Base-by-base conservation (phyloP, 92 coral and sea anemone genomes). In the Epizoanthus rinbou region DNA sequence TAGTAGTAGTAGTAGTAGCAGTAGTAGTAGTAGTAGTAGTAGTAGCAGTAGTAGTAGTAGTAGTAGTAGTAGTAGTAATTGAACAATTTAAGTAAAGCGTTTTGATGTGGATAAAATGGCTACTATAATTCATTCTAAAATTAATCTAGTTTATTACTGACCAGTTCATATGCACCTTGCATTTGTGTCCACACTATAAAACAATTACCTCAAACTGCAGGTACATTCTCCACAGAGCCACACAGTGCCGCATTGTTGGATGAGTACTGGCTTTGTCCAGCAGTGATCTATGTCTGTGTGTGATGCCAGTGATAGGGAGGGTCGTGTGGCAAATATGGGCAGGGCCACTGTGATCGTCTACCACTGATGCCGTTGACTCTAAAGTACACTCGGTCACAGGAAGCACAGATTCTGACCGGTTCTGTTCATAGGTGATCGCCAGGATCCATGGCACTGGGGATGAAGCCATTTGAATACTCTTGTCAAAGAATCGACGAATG, bases 141-240 rank as follows among this genome's bases (percentile, higher is more conserved):
- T 50, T 9, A 9, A 13, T 50, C 16, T 47, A 2, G 39, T 3
- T 50, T 11, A 50, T 50, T 50, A 50, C 54, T 11, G 3, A n/a
- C n/a, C n/a, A n/a, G 3, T 11, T 2, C 14, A 1, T 28, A 50
- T 50, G 16, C 14, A 50, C 54, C 14, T 50, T 50, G 54, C 54
- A 50, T 50, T 8, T 28, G n/a, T 41, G n/a, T 18, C 62, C 16
- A 18, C 37, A 74, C 7, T 22, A 16, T 41, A 6, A 17, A 47
- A 64, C 13, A 16, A 22, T 31, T 86, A 92, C 98, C 94, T 97
- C 97, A 92, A 94, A 97, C 33, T 94, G 80, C 74, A 97, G 90
- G 83, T 90, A 90, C 94, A 95, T 94, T 69, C 96, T 94, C 99
- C 99, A 97, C 53, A 97, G 52, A 58, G 91, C 94, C 80, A 97